Evolutionary conservation across 2,113 vertebrate species (phyloP).

Genomic region (Marmota flaviventris): DNA sequence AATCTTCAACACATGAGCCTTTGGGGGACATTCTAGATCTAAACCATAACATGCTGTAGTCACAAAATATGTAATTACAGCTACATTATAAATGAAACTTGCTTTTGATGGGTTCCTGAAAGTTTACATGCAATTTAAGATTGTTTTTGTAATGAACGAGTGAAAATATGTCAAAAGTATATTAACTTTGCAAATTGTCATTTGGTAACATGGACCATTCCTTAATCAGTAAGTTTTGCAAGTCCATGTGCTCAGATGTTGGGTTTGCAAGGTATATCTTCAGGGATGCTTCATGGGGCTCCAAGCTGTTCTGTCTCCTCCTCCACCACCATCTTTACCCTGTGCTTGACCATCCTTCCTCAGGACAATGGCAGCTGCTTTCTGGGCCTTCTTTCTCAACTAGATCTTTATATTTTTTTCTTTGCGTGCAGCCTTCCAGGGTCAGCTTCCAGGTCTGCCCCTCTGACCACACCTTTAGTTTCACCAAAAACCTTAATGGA

Average conservation of each 20-base stretch:
- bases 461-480: background rate
- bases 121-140: background rate
- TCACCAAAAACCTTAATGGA: background rate
- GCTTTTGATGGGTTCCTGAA: background rate
- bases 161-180: background rate
- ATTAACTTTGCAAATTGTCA: background rate
- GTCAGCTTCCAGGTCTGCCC: background rate
- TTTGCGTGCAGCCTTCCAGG: background rate
- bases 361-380: background rate
- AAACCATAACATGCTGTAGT: background rate
- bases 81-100: background rate
- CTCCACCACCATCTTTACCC: background rate
- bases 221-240: background rate
- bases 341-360: too few relatives aligned
- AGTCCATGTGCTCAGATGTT: background rate
- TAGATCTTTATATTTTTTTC: background rate
- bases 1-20: too few relatives aligned
- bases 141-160: background rate
- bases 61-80: background rate
- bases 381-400: background rate
- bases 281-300: background rate
- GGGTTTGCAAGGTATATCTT: background rate
- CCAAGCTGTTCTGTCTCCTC: rapidly evolving
- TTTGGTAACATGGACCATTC: background rate
- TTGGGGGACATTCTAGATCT: too few relatives aligned